These are phyloP conservation scores for Homalodisca vitripennis DNA, from an alignment of 1,140 invertebrate genomes.

Conservation along the genomic window DNA sequence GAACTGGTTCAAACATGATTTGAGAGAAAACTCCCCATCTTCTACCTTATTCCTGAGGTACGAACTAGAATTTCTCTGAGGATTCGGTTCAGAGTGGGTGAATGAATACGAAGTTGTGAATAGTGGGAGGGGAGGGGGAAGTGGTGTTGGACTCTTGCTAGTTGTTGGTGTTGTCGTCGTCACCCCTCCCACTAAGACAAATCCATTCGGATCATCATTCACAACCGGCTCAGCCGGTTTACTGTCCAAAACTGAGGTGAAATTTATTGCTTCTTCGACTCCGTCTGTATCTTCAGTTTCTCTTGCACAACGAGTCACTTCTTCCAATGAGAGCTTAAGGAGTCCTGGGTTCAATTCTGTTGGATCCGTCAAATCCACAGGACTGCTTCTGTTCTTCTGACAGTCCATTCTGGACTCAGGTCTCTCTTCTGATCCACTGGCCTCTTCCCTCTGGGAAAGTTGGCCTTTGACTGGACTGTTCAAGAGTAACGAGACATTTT, in stretches of 20 bases:
- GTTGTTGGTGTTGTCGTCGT: neutral
- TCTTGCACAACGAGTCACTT: neutral
- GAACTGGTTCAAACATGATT: slow-evolving; percentile 89
- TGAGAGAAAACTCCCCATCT: slow-evolving; percentile 77
- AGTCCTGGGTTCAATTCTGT: slow-evolving; percentile 1
- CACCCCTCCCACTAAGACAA: too few species aligned
- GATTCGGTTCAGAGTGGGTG: neutral
- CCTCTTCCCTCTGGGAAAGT: too few species aligned
- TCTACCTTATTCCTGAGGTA: slow-evolving; percentile 61
- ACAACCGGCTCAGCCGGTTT: too few species aligned
- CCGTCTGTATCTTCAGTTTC: too few species aligned
- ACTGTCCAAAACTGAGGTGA: too few species aligned
- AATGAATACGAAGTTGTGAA: neutral
- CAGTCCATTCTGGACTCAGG: slow-evolving; percentile 14
- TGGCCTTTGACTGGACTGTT: slow-evolving; percentile 13
- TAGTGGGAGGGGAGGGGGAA: neutral
- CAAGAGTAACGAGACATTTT: slow-evolving; percentile 2
- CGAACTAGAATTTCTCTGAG: neutral
- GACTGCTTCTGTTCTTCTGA: slow-evolving; percentile 18
- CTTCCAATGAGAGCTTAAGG: slow-evolving; percentile 2
- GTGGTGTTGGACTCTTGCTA: slow-evolving; percentile 1
- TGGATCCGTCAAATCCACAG: neutral
- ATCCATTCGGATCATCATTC: too few species aligned
- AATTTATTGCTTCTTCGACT: too few species aligned
- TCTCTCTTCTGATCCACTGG: neutral